Base-by-base conservation (phyloP, 2,797 vertebrate genomes). In the Phrynocephalus guinanensis region DNA sequence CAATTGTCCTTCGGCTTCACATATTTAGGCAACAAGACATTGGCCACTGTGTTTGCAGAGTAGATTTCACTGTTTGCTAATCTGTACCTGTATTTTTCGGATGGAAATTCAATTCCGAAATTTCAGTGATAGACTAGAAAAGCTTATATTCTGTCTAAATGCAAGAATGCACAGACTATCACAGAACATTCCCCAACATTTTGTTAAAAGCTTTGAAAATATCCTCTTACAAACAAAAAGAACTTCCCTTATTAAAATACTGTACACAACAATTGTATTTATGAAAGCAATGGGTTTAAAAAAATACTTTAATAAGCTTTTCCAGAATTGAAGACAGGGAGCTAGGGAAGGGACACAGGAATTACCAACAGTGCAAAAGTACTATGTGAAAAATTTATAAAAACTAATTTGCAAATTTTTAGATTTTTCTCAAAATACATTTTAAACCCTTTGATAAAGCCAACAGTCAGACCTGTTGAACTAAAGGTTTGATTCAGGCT, bases 241-340 rank as follows among this genome's bases (percentile, higher is more conserved):
- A 81, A 81, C 30, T 82, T 76, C 71, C 87, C 81, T 38, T 85
- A 78, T 76, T 88, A 88, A 75, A 81, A 11, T 44, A 44, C 38
- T 44, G 38, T 80, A 60, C 56, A 33, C 90, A 93, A 85, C 77
- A 85, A 86, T 60, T 89, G 71, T 88, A 88, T 72, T 70, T 52
- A 91, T 87, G 82, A 94, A 95, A 87, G 90, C 90, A 68, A 0
- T 50, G 63, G 89, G 90, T 93, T 96, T 95, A 95, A 92, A 96
- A 95, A 97, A 96, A 97, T 96, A 97, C 83, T 97, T 97, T 97
- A 97, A 97, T 97, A 96, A 95, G 95, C 94, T 96, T 95, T 95
- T 95, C 91, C 94, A 96, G 95, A 94, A 93, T 93, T 93, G 95
- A 95, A 95, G 95, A 95, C 33, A 89, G 90, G 95, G 92, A 93